Conservation (phyloP, 2,888 invertebrate genomes). For the Caenorhabditis sinica region DNA sequence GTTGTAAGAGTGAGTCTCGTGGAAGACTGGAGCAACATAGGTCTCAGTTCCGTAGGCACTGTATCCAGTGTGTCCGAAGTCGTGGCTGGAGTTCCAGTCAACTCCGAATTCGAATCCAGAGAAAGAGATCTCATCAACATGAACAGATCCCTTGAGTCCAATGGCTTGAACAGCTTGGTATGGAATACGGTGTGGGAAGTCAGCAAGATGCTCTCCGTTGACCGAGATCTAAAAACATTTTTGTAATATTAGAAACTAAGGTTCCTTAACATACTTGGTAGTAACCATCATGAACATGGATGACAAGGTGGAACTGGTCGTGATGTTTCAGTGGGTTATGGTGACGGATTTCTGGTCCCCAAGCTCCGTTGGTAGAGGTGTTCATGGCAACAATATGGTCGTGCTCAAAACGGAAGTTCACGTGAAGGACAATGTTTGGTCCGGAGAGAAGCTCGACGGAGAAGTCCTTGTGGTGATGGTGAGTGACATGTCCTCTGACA, state of each 20-base stretch:
- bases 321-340: slow-evolving; percentile 74
- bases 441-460: slow-evolving; percentile 77
- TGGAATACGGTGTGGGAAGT: slow-evolving; percentile 74
- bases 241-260: background rate
- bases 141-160: slow-evolving; percentile 71
- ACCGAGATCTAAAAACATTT: slow-evolving; percentile 70
- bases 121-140: slow-evolving; percentile 73
- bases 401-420: slow-evolving; percentile 76
- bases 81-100: slow-evolving; percentile 64
- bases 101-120: slow-evolving; percentile 71
- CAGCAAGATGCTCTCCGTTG: slow-evolving; percentile 72
- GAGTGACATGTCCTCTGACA: slow-evolving; percentile 70
- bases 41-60: slow-evolving; percentile 71
- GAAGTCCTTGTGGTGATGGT: slow-evolving; percentile 76
- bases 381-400: slow-evolving; percentile 73
- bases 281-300: slow-evolving; percentile 72
- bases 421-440: slow-evolving; percentile 75
- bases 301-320: slow-evolving; percentile 71
- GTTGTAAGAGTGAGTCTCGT: slow-evolving; percentile 65
- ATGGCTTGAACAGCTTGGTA: slow-evolving; percentile 73
- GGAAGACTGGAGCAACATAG: slow-evolving; percentile 72
- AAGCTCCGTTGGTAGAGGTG: slow-evolving; percentile 61
- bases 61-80: slow-evolving; percentile 76
- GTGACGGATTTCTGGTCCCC: slow-evolving; percentile 74
- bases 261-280: slow-evolving; percentile 65